A percentile compares a stretch with the other conserved stretches of the same genome.
phyloP scores from a whole-genome alignment of 2,113 vertebrate species.

The Sorex fumeus region DNA sequence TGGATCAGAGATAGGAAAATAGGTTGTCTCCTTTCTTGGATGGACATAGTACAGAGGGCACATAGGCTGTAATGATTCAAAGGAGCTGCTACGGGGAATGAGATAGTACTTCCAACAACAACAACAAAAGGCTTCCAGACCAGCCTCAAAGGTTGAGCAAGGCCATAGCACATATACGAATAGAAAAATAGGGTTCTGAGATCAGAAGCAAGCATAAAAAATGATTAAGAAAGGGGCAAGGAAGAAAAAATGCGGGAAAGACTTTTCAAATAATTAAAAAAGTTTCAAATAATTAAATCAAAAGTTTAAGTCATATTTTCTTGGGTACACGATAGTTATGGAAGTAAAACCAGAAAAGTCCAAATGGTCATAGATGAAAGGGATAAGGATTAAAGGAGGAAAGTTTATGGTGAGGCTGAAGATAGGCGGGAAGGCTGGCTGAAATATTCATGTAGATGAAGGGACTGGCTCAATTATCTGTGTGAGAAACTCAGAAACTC shows the following conservation, averaged over 20 bases:
- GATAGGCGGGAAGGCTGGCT: background rate
- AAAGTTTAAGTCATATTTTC: background rate
- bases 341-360: conserved; percentile 1
- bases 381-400: background rate
- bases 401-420: background rate
- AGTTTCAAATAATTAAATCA: background rate
- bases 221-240: background rate
- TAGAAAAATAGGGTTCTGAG: background rate
- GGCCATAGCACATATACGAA: background rate
- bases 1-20: background rate
- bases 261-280: background rate
- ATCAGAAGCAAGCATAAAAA: background rate
- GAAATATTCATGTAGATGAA: background rate
- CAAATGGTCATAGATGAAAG: background rate
- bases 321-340: background rate
- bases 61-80: background rate
- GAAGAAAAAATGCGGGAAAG: background rate
- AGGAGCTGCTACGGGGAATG: background rate
- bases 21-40: background rate
- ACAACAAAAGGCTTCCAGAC: background rate
- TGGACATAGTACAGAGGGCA: background rate
- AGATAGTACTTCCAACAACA: background rate
- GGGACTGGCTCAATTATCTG: background rate
- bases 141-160: background rate
- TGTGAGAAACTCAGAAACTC: background rate